These are phyloP conservation scores for Cathartes aura DNA, from an alignment of 2,113 vertebrate genomes.

Conservation along the genomic window DNA sequence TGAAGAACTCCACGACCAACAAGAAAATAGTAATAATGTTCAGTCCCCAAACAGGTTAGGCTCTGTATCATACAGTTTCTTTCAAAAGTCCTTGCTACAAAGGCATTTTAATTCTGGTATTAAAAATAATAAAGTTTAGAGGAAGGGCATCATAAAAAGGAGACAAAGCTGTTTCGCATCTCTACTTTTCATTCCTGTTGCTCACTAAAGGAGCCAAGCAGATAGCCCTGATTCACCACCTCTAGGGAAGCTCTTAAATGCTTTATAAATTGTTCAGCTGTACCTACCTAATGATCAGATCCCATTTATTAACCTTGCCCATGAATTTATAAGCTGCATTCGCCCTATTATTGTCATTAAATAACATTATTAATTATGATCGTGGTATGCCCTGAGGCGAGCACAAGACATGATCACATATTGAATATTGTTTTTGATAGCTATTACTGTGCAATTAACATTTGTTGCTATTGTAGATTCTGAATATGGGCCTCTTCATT, in stretches of 20 bases:
- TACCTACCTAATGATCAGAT: not conserved
- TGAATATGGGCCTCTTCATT: not conserved
- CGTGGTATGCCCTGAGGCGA: not conserved
- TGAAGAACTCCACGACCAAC: rapidly evolving
- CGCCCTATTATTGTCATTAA: not conserved
- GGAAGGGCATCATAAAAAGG: not conserved
- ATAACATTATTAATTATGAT: not conserved
- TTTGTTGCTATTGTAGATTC: not conserved
- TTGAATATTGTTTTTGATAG: not conserved
- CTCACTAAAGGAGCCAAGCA: not conserved
- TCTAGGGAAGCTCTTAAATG: not conserved
- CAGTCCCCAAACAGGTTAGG: not conserved
- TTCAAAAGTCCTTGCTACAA: not conserved
- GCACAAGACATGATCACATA: not conserved
- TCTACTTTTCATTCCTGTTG: not conserved
- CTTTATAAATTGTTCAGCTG: not conserved
- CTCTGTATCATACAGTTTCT: not conserved
- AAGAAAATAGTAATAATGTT: not conserved
- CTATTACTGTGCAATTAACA: not conserved
- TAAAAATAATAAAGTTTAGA: not conserved
- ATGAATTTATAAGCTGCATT: not conserved
- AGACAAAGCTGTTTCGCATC: not conserved
- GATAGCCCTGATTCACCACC: not conserved
- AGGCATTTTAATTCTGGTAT: not conserved
- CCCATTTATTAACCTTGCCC: not conserved